phyloP scores from a whole-genome alignment of 2,888 invertebrate species.

The Congeria kusceri region DNA sequence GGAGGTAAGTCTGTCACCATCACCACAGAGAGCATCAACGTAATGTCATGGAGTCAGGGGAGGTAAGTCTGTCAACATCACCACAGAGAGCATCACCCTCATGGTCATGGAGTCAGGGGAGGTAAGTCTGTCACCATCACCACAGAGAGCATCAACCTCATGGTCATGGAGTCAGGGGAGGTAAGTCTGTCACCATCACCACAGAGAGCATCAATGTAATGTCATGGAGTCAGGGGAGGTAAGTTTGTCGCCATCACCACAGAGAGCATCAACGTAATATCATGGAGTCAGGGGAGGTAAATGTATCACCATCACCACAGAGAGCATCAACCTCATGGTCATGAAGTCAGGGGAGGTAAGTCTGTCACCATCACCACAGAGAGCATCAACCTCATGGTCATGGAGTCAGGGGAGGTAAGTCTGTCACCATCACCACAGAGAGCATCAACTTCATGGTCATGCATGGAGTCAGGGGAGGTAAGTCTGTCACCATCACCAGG shows the following conservation, averaged over 20 bases:
- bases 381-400: conserved; percentile 92
- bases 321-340: conserved; percentile 93
- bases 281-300: too few relatives aligned
- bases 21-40: too few relatives aligned
- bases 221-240: conserved; percentile 87
- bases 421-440: conserved; percentile 92
- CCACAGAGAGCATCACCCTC: conserved; percentile 94
- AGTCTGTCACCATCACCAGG: too few relatives aligned
- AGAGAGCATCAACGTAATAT: too few relatives aligned
- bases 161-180: conserved; percentile 91
- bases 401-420: conserved; percentile 90
- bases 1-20: conserved; percentile 79
- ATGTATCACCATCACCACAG: conserved; percentile 97
- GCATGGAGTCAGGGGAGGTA: conserved; percentile 89
- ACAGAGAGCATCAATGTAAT: too few relatives aligned
- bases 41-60: too few relatives aligned
- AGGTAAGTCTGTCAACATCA: too few relatives aligned
- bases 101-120: conserved; percentile 92
- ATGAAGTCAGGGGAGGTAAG: conserved; percentile 90
- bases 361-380: conserved; percentile 94
- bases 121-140: conserved; percentile 91
- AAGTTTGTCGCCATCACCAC: too few relatives aligned
- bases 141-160: conserved; percentile 93
- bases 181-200: conserved; percentile 87
- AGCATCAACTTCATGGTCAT: conserved; percentile 93